Evolutionary conservation across 23 tunicate species (phyloP), one percentile per base, ranked within the genome.

Genomic region (Diplosoma virens): DNA sequence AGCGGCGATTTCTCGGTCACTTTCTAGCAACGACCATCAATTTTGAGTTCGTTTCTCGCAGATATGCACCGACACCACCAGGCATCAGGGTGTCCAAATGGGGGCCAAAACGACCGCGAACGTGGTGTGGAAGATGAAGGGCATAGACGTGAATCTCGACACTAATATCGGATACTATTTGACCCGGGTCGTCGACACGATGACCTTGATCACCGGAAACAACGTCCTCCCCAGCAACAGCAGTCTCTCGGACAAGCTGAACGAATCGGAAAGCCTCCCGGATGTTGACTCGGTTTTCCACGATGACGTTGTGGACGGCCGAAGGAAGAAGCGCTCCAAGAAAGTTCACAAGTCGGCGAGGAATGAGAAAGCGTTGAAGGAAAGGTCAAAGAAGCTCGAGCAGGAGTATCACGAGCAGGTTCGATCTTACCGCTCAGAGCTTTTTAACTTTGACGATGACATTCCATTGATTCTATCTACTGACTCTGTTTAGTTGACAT

Each of bases 111-210:
- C 86, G 25, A 74, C 71, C 41, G 84, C 84, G 25, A 83, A 75
- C 63, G 88, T 94, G 17, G 70, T 75, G 63, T 88, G 94, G 99
- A 74, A 88, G 37, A 94, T 88, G 99, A 88, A 82, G 50, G 99
- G 99, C 32, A 59, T 94, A 76, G 93, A 85, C 31, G 76, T 87
- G 33, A 56, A 88, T 26, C 37, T 94, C 0, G 95, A 94, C 83
- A 84, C 92, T 5, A 88, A 94, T 30, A 83, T 94, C 67, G 99
- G 99, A 20, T 74, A 73, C n/a, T 75, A 82, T 69, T 50, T 94
- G 17, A 41, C 88, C 1, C 76, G 79, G 27, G 80, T 94, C 0
- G 78, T 83, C 34, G 67, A 76, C 69, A 84, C 85, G 21, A 75
- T 88, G 79, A 76, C 89, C 26, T 55, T 94, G 0, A 88, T 88